Base-by-base conservation (phyloP, 2,888 invertebrate species). In the Caenorhabditis auriculariae region DNA sequence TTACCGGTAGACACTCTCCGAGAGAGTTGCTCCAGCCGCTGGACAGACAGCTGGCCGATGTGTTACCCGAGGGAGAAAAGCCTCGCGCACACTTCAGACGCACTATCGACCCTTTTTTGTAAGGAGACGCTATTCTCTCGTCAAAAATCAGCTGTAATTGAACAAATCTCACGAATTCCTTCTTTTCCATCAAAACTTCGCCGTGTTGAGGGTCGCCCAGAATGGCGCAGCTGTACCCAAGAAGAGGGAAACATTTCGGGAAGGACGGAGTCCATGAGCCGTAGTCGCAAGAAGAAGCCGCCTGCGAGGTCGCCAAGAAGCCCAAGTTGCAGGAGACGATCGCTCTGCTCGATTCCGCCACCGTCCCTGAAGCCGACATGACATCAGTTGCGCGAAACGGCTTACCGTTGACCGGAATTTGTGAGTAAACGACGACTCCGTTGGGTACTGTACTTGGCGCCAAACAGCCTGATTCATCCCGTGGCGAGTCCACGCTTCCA, bases 281-380 rank as follows among this genome's bases (percentile, higher is more conserved):
- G 12, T 56, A 44, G 17, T 56, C 29, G 42, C 59, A 61, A 21
- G 56, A 55, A 4, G 60, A 54, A 1, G 59, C 41, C 2, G 55
- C 46, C 2, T 54, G 48, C 0, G 52, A 52, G 9, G 68, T 56
- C n/a, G 60, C 46, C 1, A 60, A 51, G 32, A 44, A 58, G 15
- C 68, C 68, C 15, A 60, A 43, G 21, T 37, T 35, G 48, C 71
- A 71, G 19, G 62, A 41, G 17, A 68, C 61, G 6, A 63, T 61
- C 12, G 67, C 67, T 21, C 60, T 37, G 3, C 65, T 69, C 7
- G 54, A 58, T 2, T 57, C 43, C n/a, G 68, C 60, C 0, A 65
- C 55, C 0, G 41, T 38, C 6, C 50, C 56, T 56, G 26, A 1
- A 32, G n/a, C 9, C n/a, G n/a, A n/a, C n/a, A n/a, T n/a, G n/a